Evolutionary conservation across 2,797 vertebrate genomes (phyloP), one percentile per base, ranked within the genome.

Genomic region (Antennarius maculatus): DNA sequence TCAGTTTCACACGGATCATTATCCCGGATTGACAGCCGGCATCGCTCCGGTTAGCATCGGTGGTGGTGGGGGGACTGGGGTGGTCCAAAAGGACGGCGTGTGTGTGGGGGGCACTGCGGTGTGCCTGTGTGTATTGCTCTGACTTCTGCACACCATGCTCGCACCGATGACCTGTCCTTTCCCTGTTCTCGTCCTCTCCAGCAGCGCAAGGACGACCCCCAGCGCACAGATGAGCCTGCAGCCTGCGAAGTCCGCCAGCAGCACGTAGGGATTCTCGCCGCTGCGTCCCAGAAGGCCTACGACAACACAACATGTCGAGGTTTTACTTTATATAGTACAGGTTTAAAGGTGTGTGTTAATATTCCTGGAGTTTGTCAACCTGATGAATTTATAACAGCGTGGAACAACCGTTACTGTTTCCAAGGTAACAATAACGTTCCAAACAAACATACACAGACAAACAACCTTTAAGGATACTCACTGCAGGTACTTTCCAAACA

Each of bases 171-270:
- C 57, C 80, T 99, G 97, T 51, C 97, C 97, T 89, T 81, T 94
- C 41, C 96, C 96, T 9, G 97, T 97, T 49, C 2, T 91, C 1
- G 81, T 93, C 70, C 96, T 95, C 84, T 98, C 96, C 66, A 95
- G 92, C 37, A 99, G 92, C 0, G 97, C 95, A 39, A 94, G 71
- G 54, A 95, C 52, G 16, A 99, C 94, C 12, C 97, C 97, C 70
- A 98, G 13, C 0, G 95, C 86, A 3, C 97, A 99, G 50, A 92
- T 89, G 7, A 97, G 93, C 43, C 96, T 91, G 0, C 97, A 97
- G 0, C 97, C 97, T 16, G 92, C 95, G 69, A 98, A 98, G 90
- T 98, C 97, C 23, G 95, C 97, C 54, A 98, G 37, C 71, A 99
- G 97, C 6, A 96, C 89, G 0, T 88, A 92, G 0, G 97, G 97